Evolutionary conservation across 2,113 vertebrate species (phyloP).

Genomic region (Phalacrocorax aristotelis): DNA sequence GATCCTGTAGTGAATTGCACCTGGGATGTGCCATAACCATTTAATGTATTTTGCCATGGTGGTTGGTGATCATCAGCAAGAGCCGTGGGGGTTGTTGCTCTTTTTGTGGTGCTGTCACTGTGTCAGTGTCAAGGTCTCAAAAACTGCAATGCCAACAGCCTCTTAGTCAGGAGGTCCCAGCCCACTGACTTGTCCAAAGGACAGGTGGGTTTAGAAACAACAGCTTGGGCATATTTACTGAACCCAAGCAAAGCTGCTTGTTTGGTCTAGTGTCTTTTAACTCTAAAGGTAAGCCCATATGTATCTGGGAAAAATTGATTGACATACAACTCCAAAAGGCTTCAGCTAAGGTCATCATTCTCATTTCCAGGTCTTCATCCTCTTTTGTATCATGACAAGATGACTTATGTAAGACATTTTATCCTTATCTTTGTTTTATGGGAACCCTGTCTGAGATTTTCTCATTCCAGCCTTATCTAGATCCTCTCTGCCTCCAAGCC

Average conservation of each 20-base stretch:
- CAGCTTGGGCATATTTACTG: not conserved
- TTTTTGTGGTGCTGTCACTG: fast-evolving
- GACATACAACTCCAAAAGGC: not conserved
- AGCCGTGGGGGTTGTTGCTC: not conserved
- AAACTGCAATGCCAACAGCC: not conserved
- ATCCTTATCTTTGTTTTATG: not conserved
- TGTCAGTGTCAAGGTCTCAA: not conserved
- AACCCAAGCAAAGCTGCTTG: fast-evolving
- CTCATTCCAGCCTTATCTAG: not conserved
- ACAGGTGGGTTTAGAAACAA: not conserved
- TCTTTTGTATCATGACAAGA: not conserved
- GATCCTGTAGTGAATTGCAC: not conserved
- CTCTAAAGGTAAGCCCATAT: not conserved
- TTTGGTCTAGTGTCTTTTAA: not conserved
- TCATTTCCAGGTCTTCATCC: not conserved
- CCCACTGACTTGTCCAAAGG: not conserved
- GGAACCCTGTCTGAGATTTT: not conserved
- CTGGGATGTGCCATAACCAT: not conserved
- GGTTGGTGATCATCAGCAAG: not conserved
- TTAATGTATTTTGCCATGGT: not conserved
- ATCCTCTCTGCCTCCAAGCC: not conserved
- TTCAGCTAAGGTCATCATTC: not conserved
- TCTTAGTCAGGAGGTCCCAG: not conserved
- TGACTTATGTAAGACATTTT: not conserved
- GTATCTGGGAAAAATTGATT: not conserved